Base-by-base conservation (phyloP, 2,113 vertebrate genomes). In the Euleptes europaea region DNA sequence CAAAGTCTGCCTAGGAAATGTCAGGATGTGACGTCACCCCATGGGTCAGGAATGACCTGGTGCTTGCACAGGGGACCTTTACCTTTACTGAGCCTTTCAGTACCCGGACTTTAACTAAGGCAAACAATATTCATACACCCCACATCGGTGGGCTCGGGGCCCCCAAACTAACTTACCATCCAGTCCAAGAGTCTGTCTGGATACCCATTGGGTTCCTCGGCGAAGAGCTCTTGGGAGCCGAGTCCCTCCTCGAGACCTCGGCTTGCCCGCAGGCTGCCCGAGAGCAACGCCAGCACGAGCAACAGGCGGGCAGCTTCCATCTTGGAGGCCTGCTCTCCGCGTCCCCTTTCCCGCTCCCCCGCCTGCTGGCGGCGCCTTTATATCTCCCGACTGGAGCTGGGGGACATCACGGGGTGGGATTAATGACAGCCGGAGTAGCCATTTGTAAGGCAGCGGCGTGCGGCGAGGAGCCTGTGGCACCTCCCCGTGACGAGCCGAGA, bases 221-320 rank as follows among this genome's bases (percentile, higher is more conserved):
- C 28, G 74, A 87, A 88, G 90, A 76, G n/a, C 84, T 94, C 90
- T 1, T 66, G 90, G 74, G 91, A 83, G 63, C 92, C 91, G 72
- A 87, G 82, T 21, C 49, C 38, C 23, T 93, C 94, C 65, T 95
- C 85, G 14, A 92, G 94, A 85, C 95, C 80, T 82, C 91, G 90
- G 23, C 91, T 90, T 19, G 19, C 0, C 23, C 47, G 15, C 33
- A 54, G 70, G 78, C 42, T 4, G n/a, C 92, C 94, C 84, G 95
- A 51, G 7, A 96, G 71, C 77, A 97, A 83, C 8, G 91, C 92
- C 82, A 97, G 91, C 49, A 96, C 78, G 78, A 94, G 92, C 47
- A 94, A 89, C 80, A 92, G 89, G 35, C 95, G 96, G 95, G 83
- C 1, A 94, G 83, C 5, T 9, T 85, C 81, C 91, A 92, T 90